Percentiles rank a stretch among this genome's conserved stretches.
Conservation (phyloP, 2,113 vertebrate species). For the Engraulis encrasicolus region DNA sequence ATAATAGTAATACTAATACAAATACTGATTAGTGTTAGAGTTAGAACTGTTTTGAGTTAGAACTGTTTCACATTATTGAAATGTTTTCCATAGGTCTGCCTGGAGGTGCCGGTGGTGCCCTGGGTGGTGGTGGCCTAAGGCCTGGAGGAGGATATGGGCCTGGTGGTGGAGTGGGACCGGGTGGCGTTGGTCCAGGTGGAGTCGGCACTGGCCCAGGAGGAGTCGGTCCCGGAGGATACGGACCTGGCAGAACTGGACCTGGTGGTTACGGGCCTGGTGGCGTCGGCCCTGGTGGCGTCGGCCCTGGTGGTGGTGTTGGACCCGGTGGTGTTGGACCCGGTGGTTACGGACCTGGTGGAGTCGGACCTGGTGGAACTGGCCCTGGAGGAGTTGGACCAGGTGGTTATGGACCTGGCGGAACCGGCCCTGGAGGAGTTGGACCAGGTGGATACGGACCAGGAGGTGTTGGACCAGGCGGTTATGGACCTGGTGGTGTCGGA, state of each 20-base stretch:
- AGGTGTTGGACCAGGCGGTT: no score
- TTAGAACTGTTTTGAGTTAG: neutral
- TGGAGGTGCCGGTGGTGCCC: neutral
- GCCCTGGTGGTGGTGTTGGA: neutral
- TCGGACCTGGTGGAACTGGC: conserved; percentile 1
- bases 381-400: conserved; percentile 38
- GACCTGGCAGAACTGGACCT: neutral
- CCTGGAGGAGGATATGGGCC: neutral
- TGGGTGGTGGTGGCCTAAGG: conserved; percentile 28
- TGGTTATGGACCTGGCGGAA: neutral
- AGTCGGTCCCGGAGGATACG: neutral
- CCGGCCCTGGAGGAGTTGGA: neutral
- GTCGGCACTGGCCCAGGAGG: conserved; percentile 26
- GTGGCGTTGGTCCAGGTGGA: conserved; percentile 35
- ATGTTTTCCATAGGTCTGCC: neutral
- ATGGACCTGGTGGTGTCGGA: no score
- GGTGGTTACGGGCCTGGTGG: neutral
- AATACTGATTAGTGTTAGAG: no score
- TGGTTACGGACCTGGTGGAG: neutral
- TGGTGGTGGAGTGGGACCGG: conserved; percentile 10
- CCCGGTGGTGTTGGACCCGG: neutral
- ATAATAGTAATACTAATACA: neutral
- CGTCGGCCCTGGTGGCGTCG: neutral
- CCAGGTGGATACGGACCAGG: neutral
- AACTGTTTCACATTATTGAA: neutral